phyloP scores from a whole-genome alignment of 2,888 invertebrate species.

The Nemapogon koenigi region DNA sequence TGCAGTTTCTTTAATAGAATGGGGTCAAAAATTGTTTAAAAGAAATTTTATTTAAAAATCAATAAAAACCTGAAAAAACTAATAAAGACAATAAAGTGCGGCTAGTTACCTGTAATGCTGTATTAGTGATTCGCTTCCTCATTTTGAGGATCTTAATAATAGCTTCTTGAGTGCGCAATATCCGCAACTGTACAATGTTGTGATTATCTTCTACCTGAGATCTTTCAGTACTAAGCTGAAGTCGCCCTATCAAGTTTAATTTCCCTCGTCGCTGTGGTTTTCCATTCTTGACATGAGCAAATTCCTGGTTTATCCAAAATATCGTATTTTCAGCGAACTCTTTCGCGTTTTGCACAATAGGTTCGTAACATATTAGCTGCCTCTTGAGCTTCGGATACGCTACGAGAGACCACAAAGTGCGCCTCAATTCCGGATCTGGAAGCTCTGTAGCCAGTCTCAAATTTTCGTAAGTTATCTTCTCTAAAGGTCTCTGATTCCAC shows the following conservation, averaged over 20 bases:
- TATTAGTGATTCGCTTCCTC: slow-evolving; percentile 93
- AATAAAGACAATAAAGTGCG: no score
- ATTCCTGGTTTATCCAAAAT: slow-evolving; percentile 98
- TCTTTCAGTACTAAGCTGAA: slow-evolving; percentile 94
- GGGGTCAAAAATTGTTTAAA: no score
- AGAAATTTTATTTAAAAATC: no score
- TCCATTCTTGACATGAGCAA: slow-evolving; percentile 92
- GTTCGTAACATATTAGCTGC: slow-evolving; percentile 85
- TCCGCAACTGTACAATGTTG: slow-evolving; percentile 95
- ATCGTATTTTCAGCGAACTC: slow-evolving; percentile 92
- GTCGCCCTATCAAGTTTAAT: slow-evolving; percentile 93
- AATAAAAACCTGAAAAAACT: no score
- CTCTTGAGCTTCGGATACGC: slow-evolving; percentile 96
- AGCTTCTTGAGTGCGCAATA: slow-evolving; percentile 93
- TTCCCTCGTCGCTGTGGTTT: slow-evolving; percentile 95
- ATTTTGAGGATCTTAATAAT: slow-evolving; percentile 99
- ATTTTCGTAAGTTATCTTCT: slow-evolving; percentile 96
- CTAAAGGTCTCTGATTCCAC: slow-evolving; percentile 96
- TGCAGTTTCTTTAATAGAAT: no score
- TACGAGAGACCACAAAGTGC: slow-evolving; percentile 95
- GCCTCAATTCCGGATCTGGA: slow-evolving; percentile 91
- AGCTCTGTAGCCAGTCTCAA: slow-evolving; percentile 94
- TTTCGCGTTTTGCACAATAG: slow-evolving; percentile 84
- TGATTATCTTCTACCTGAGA: slow-evolving; percentile 98
- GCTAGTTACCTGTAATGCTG: slow-evolving; percentile 91